These are phyloP conservation scores for Palaemon carinicauda DNA, from an alignment of 1,140 invertebrate species.

Conservation along the genomic window DNA sequence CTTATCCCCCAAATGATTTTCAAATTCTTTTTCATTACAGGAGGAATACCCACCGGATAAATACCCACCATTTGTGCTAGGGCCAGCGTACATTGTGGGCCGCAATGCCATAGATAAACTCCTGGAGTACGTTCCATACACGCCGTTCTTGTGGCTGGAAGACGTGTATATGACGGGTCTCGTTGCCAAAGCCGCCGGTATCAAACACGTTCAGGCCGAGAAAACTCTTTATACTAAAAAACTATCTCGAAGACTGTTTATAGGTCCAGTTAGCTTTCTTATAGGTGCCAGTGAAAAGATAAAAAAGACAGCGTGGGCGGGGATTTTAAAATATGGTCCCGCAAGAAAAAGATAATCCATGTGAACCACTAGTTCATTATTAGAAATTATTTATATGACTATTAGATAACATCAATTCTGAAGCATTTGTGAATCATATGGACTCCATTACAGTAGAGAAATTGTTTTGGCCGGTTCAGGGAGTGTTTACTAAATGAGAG, in stretches of 20 bases:
- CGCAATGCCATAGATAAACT: constrained; percentile 52
- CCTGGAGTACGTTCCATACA: constrained; percentile 58
- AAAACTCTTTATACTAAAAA: constrained; percentile 11
- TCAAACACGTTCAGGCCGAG: background rate
- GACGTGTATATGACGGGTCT: constrained; percentile 68
- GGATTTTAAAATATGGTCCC: background rate
- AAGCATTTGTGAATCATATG: too few relatives aligned
- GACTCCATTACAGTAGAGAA: too few relatives aligned
- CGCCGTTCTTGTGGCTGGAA: constrained; percentile 65
- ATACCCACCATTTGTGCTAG: constrained; percentile 62
- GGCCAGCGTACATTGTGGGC: constrained; percentile 62
- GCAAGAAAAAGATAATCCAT: too few relatives aligned
- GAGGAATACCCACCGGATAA: constrained; percentile 46
- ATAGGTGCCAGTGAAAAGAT: background rate
- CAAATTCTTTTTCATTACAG: constrained; percentile 55
- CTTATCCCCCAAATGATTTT: constrained; percentile 26
- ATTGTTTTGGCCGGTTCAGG: too few relatives aligned
- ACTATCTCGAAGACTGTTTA: background rate
- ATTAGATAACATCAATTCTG: too few relatives aligned
- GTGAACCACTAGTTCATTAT: too few relatives aligned
- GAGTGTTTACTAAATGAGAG: too few relatives aligned
- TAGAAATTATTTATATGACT: too few relatives aligned
- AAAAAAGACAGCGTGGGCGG: background rate
- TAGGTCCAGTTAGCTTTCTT: background rate
- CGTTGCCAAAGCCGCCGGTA: constrained; percentile 60